Conservation (phyloP, 1,140 invertebrate species). For the Antheraea pernyi region DNA sequence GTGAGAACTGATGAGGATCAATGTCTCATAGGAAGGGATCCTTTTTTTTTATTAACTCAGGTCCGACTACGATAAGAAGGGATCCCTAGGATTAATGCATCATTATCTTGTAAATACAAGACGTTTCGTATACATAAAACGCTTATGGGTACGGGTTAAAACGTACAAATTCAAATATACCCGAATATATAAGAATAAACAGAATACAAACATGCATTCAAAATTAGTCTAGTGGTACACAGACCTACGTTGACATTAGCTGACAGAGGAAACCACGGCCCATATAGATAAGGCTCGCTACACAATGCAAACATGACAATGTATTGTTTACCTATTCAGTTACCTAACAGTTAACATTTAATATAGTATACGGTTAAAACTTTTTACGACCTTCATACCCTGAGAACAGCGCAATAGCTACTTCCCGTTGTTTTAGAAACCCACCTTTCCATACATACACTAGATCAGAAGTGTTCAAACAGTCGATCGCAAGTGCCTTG, state of each 20-base stretch:
- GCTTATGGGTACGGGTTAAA: too few relatives aligned
- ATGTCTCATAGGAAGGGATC: too few relatives aligned
- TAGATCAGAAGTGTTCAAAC: too few relatives aligned
- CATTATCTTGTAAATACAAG: too few relatives aligned
- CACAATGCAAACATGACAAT: conserved; percentile 39
- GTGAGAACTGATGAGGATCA: too few relatives aligned
- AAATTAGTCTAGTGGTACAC: background rate
- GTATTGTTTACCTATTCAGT: conserved; percentile 37
- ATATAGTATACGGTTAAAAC: background rate
- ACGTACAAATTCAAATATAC: background rate
- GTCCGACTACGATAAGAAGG: too few relatives aligned
- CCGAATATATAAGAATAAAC: background rate
- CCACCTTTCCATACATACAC: too few relatives aligned
- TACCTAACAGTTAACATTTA: conserved; percentile 17
- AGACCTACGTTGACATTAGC: background rate
- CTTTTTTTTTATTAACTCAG: too few relatives aligned
- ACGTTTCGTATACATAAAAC: too few relatives aligned
- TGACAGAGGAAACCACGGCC: conserved; percentile 60
- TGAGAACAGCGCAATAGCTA: background rate
- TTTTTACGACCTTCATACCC: background rate
- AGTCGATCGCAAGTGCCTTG: too few relatives aligned
- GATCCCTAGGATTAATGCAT: too few relatives aligned
- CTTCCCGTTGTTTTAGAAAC: too few relatives aligned
- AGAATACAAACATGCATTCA: background rate
- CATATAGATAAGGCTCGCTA: conserved; percentile 62